Evolutionary conservation across 2,888 invertebrate genomes (phyloP), one percentile per base, ranked within the genome.

Genomic region (Limulus polyphemus): DNA sequence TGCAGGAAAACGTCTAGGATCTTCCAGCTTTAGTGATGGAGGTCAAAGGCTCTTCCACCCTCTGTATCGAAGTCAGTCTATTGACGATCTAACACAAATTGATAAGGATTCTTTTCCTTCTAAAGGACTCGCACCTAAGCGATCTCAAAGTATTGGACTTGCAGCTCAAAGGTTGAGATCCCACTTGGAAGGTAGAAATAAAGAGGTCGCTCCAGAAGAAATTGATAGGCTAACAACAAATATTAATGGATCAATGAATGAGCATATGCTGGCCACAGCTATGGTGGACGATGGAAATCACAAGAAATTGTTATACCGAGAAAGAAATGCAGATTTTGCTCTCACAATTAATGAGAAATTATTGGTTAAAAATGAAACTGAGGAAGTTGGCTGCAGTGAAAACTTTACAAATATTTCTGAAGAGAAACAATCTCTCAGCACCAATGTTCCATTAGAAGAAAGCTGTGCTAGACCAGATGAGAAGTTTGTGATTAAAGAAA

Each of bases 51-150:
- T 66, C 10, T 82, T 81, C 64, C 90, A 90, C 77, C 90, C 90
- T 0, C 77, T 90, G 67, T 84, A 87, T 73, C 79, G 84, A 69
- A 84, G 88, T 70, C 86, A 88, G 52, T 89, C 89, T 7, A 84
- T 85, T 57, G 84, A 87, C 68, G 88, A 90, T 72, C 79, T 90
- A 68, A 81, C 81, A 65, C 82, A 83, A 77, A 83, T 84, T 12
- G 61, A 47, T 2, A 59, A 55, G 56, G 61, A 56, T 11, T 49
- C 54, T 0, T 49, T 49, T 17, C 62, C 62, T 2, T 50, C 61
- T 11, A 58, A 58, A 7, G 65, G 62, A n/a, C 5, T 63, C 11
- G 62, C 57, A 2, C 65, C 65, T 16, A 56, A 60, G 12, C 54
- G 65, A 2, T 62, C 65, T 12, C 65, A 65, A 47, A 65, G 62